phyloP scores from a whole-genome alignment of 2,113 vertebrate species.

The Picathartes gymnocephalus region DNA sequence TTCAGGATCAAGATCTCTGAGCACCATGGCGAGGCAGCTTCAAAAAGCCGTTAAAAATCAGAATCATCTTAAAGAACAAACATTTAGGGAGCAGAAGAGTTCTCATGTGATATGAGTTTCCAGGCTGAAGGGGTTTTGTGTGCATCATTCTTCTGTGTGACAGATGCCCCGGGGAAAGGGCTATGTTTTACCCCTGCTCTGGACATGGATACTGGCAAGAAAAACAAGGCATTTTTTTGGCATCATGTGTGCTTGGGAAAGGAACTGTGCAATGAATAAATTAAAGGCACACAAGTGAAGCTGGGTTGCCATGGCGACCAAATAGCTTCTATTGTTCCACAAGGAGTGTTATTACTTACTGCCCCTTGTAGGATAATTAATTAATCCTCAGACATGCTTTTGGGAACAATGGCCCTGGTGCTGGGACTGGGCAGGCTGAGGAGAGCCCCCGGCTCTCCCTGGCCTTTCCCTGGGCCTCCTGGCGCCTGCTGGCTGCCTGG shows the following conservation, averaged over 20 bases:
- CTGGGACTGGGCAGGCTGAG: not conserved
- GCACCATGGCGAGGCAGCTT: not conserved
- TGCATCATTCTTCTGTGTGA: not conserved
- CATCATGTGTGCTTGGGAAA: not conserved
- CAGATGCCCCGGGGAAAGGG: not conserved
- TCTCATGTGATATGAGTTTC: not conserved
- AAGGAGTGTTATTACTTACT: conserved; percentile 57
- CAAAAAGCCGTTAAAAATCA: not conserved
- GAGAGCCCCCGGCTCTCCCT: not conserved
- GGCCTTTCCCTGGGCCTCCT: not conserved
- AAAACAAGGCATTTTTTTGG: conserved; percentile 48
- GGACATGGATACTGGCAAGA: conserved; percentile 20
- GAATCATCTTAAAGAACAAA: not conserved
- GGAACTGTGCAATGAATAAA: conserved; percentile 54
- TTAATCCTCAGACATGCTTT: conserved; percentile 53
- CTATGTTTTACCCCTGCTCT: not conserved
- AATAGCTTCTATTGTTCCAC: conserved; percentile 54
- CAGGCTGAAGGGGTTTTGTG: not conserved
- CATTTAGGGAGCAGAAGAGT: not conserved
- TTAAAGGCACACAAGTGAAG: conserved; percentile 49
- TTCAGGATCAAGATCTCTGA: not conserved
- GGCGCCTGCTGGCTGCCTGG: not conserved
- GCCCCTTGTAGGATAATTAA: conserved; percentile 60
- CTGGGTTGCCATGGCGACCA: conserved; percentile 23
- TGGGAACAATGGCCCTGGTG: conserved; percentile 5